Evolutionary conservation across 1,140 invertebrate genomes (phyloP).

Genomic region (Lysiphlebus fabarum): DNA sequence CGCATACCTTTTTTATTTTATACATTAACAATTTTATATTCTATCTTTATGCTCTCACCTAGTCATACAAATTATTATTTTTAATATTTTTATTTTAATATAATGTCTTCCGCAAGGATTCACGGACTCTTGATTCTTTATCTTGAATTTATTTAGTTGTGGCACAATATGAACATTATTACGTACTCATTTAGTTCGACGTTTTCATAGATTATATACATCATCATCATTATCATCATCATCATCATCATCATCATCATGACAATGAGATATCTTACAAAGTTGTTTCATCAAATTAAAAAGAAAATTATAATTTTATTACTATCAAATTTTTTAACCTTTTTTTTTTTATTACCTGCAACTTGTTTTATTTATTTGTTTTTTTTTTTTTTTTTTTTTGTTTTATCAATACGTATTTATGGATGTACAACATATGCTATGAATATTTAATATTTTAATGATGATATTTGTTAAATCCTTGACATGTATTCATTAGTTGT

Average conservation of each 20-base stretch:
- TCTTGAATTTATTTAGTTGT: conserved; percentile 23
- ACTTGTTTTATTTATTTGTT: too few relatives aligned
- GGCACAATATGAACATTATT: conserved; percentile 25
- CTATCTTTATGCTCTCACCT: conserved; percentile 19
- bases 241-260: too few relatives aligned
- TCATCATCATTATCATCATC: too few relatives aligned
- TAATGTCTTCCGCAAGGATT: conserved; percentile 22
- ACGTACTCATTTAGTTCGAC: conserved; percentile 17
- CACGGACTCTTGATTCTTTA: conserved; percentile 19
- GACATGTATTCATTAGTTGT: conserved; percentile 1
- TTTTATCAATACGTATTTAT: too few relatives aligned
- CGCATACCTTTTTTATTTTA: conserved; percentile 26
- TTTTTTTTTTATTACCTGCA: too few relatives aligned
- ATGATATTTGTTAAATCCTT: background rate
- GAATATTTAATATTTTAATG: too few relatives aligned
- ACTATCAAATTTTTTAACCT: too few relatives aligned
- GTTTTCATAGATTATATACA: background rate
- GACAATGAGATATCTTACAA: too few relatives aligned
- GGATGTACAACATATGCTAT: too few relatives aligned
- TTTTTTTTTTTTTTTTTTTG: too few relatives aligned
- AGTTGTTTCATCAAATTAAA: background rate
- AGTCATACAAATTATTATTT: conserved; percentile 11
- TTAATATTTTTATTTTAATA: conserved; percentile 17
- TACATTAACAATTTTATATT: conserved; percentile 2
- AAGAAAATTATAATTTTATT: too few relatives aligned